Conservation (phyloP, 2,888 invertebrate genomes). For the Myopa tessellatipennis region DNA sequence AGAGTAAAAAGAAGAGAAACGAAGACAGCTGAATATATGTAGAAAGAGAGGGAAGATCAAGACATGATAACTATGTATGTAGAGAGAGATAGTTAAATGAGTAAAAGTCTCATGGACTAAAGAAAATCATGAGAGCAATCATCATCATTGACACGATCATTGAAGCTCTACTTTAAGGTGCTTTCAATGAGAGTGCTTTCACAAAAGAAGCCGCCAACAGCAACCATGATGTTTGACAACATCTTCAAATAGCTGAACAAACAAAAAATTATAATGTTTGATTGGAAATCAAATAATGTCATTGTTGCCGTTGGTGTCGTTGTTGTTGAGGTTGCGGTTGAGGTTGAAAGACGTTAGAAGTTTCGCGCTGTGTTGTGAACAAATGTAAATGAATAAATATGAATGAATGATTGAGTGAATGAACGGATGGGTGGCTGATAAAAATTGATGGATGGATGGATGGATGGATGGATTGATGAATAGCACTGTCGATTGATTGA, state of each 20-base stretch:
- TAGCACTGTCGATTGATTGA: too few species aligned
- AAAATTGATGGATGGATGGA: neutral
- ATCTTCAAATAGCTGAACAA: conserved; percentile 42
- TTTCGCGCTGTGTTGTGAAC: conserved; percentile 1
- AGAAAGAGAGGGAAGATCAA: too few species aligned
- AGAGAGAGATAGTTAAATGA: too few species aligned
- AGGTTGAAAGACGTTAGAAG: conserved; percentile 27
- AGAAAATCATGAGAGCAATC: too few species aligned
- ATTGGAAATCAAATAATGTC: conserved; percentile 58
- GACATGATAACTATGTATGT: neutral
- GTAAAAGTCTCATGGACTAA: too few species aligned
- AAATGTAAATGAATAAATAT: neutral
- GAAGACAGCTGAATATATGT: too few species aligned
- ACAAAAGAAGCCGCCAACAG: conserved; percentile 28
- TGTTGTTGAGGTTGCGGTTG: conserved; percentile 10
- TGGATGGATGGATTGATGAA: too few species aligned
- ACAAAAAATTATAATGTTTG: conserved; percentile 51
- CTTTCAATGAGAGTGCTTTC: neutral
- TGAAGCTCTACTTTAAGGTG: conserved; percentile 15
- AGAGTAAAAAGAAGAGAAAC: neutral
- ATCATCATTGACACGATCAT: conserved; percentile 4
- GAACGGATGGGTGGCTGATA: neutral
- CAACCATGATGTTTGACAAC: conserved; percentile 20
- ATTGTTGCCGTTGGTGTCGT: neutral
- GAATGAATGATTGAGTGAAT: neutral